Percentiles rank a stretch among this genome's conserved stretches.
These are phyloP conservation scores for Idaea straminata DNA, from an alignment of 2,888 invertebrate genomes.

Conservation along the genomic window DNA sequence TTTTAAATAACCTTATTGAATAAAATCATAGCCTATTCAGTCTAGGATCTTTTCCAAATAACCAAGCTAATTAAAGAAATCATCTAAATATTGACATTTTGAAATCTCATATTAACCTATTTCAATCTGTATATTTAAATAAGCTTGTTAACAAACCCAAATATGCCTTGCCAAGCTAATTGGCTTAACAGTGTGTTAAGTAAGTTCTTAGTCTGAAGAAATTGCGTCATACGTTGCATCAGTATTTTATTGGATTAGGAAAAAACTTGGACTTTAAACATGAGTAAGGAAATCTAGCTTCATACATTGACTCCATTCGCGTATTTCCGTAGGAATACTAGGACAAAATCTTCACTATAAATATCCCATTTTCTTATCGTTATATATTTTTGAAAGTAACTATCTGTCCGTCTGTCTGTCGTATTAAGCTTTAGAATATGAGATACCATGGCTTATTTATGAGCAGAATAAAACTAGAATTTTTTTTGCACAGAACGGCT, in stretches of 20 bases:
- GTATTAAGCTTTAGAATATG: too few species aligned
- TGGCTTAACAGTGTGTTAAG: not conserved
- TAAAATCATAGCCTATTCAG: too few species aligned
- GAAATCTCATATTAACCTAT: not conserved
- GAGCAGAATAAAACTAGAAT: too few species aligned
- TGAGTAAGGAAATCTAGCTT: not conserved
- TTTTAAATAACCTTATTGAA: too few species aligned
- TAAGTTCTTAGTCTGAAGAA: not conserved
- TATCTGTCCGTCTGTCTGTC: too few species aligned
- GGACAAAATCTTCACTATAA: too few species aligned
- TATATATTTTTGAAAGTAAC: too few species aligned
- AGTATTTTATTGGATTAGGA: not conserved
- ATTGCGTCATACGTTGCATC: not conserved
- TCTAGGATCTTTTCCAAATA: too few species aligned
- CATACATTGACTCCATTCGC: not conserved
- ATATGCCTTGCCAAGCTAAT: not conserved
- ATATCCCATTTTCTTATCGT: too few species aligned
- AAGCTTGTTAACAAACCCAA: not conserved
- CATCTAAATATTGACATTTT: not conserved
- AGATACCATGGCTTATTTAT: too few species aligned
- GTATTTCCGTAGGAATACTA: not conserved
- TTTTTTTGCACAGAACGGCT: too few species aligned
- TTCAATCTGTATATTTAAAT: not conserved
- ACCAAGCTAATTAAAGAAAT: too few species aligned
- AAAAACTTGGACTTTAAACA: not conserved